Base-by-base conservation (phyloP, 2,797 vertebrate genomes). In the Spinus olivaceus region DNA sequence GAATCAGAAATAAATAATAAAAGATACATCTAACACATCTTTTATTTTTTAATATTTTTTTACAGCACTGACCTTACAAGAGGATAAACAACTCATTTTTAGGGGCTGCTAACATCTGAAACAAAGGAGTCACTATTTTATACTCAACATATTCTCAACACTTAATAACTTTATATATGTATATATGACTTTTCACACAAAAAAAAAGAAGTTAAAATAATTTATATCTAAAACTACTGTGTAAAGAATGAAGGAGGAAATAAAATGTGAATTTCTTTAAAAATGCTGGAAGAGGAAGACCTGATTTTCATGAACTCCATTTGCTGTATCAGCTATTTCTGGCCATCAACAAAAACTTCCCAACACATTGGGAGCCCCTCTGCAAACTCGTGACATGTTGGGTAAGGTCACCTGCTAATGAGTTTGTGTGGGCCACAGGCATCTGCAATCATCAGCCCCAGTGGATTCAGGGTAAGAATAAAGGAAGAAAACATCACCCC, bases 1-100 rank as follows among this genome's bases (percentile, higher is more conserved):
- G 44, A 44, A 77, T 86, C 82, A 97, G 94, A 97, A 97, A 97
- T 97, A 97, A 97, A 97, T 95, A 94, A 91, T 86, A 92, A 94
- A 96, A 94, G 95, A 94, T 94, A 97, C 93, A 94, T 94, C 94
- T 94, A 96, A 91, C 93, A 96, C 73, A 90, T 95, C 81, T 92
- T 95, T 94, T 91, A 94, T 94, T 95, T 94, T 90, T 92, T 64
- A 90, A 35, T 81, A 12, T 42, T 77, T 90, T 95, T 93, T 94
- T 94, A 97, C 93, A 96, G 93, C 95, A 96, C 82, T 96, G 87
- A 92, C 83, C 96, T 95, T 92, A 95, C 95, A 94, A 94, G 95
- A 94, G 66, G 83, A 95, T 89, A 92, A 92, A 93, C 95, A 87
- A 95, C 10, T 92, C 81, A 94, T 81, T 90, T 95, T 93, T 86